These are phyloP conservation scores for Graptemys geographica DNA, from an alignment of 2,797 vertebrate species.

Conservation along the genomic window DNA sequence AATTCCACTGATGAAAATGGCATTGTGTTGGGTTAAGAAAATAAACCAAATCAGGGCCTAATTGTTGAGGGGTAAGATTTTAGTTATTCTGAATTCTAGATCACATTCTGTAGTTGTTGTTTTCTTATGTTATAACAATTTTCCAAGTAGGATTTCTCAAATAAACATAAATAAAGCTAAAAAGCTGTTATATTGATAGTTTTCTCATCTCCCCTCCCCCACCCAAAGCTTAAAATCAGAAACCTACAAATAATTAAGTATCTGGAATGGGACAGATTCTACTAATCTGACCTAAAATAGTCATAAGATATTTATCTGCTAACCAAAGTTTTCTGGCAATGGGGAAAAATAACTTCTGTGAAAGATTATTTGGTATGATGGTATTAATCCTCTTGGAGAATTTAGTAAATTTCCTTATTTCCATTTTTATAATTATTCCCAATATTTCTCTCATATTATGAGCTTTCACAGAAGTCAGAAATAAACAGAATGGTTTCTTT, in stretches of 20 bases:
- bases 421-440: not conserved
- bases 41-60: no score
- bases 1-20: no score
- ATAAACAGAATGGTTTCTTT: not conserved
- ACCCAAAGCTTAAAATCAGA: not conserved
- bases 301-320: not conserved
- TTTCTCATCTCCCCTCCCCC: no score
- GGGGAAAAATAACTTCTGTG: not conserved
- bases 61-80: not conserved
- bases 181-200: no score
- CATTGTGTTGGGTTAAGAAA: no score
- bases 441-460: not conserved
- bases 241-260: slow-evolving; percentile 45
- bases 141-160: slow-evolving; percentile 1
- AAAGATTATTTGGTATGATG: not conserved
- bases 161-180: slow-evolving; percentile 16
- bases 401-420: not conserved
- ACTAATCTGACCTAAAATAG: not conserved
- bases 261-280: slow-evolving; percentile 1
- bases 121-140: slow-evolving; percentile 19
- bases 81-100: slow-evolving; percentile 50
- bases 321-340: slow-evolving; percentile 1
- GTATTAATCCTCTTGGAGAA: not conserved
- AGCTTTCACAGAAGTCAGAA: not conserved
- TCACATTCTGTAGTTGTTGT: not conserved